Conservation (phyloP, 1,140 invertebrate species). For the Caerostris darwini region DNA sequence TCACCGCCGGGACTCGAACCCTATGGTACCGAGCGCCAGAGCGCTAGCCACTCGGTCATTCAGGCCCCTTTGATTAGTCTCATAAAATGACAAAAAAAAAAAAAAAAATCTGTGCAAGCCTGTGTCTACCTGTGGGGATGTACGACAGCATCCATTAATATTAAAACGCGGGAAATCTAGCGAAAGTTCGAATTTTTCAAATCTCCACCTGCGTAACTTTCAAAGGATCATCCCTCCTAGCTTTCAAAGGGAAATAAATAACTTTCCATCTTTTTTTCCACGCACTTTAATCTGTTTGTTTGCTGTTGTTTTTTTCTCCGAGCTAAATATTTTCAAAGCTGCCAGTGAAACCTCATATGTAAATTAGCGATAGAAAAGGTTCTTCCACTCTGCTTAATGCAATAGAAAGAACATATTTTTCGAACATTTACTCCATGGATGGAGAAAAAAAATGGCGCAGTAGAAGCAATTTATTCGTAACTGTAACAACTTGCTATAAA, state of each 20-base stretch:
- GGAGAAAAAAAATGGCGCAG: conserved; percentile 38
- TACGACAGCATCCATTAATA: too few species aligned
- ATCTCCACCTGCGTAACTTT: not conserved
- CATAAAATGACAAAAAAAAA: too few species aligned
- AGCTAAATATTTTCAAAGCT: not conserved
- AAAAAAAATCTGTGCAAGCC: too few species aligned
- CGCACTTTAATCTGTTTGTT: not conserved
- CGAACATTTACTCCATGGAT: conserved; percentile 10
- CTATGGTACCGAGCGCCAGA: too few species aligned
- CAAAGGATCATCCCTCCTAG: not conserved
- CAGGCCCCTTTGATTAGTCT: too few species aligned
- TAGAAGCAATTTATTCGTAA: conserved; percentile 50
- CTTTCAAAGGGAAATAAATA: conserved; percentile 6
- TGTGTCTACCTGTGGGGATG: too few species aligned
- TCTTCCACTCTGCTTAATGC: not conserved
- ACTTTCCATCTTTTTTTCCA: not conserved
- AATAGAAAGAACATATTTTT: conserved; percentile 33
- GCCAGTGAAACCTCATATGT: not conserved
- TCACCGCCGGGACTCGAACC: too few species aligned
- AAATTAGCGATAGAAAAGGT: conserved; percentile 24
- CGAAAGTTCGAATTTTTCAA: too few species aligned
- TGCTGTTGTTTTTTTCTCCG: not conserved
- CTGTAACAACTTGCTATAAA: conserved; percentile 56
- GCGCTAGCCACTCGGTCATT: too few species aligned
- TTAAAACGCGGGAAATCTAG: not conserved